Evolutionary conservation across 2,797 vertebrate species (phyloP).

Genomic region (Lophius americanus): DNA sequence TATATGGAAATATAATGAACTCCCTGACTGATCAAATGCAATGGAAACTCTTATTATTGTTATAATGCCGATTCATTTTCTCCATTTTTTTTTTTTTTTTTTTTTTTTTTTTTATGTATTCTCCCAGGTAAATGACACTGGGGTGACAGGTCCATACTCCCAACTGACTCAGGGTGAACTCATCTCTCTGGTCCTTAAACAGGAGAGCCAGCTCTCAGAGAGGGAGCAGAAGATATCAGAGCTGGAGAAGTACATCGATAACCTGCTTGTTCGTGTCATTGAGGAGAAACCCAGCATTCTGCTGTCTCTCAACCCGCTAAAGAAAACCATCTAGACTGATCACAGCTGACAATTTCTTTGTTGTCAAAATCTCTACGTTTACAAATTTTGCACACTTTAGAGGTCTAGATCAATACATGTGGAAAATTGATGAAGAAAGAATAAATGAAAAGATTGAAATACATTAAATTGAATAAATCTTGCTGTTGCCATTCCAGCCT

Average conservation of each 20-base stretch:
- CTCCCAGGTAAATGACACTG: constrained; percentile 36
- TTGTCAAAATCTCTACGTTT: neutral
- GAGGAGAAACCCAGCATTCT: constrained; percentile 93
- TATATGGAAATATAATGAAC: neutral
- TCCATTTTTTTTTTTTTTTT: neutral
- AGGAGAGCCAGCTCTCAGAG: constrained; percentile 85
- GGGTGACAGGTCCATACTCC: constrained; percentile 82
- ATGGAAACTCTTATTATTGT: neutral
- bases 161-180: constrained; percentile 92
- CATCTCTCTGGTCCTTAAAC: constrained; percentile 88
- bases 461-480: constrained; percentile 3
- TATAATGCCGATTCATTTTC: neutral
- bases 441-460: neutral
- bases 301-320: constrained; percentile 71
- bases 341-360: neutral
- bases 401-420: neutral
- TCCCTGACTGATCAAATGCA: neutral
- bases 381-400: neutral
- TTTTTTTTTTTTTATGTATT: neutral
- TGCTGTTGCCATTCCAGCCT: neutral
- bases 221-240: constrained; percentile 87
- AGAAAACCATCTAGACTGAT: constrained; percentile 44
- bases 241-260: constrained; percentile 94
- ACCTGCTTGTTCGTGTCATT: constrained; percentile 92
- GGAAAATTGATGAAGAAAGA: constrained; percentile 1